These are phyloP conservation scores for Stichodactyla helianthus DNA, from an alignment of 64 coral and sea anemone genomes.

Conservation along the genomic window DNA sequence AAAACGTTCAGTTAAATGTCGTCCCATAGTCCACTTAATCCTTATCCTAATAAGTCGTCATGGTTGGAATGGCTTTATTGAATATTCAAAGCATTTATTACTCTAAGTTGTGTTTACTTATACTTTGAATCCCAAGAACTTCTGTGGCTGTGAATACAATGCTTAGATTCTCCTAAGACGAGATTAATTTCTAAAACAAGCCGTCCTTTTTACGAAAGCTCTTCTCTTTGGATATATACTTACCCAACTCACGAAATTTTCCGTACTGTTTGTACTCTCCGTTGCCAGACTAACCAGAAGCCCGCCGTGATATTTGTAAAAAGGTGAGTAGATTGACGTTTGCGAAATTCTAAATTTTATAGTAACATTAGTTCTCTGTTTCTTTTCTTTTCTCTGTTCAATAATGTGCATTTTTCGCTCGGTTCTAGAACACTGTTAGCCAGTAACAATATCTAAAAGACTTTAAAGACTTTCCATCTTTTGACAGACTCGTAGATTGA, in stretches of 20 bases:
- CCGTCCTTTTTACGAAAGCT: too few relatives aligned
- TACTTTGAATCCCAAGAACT: neutral
- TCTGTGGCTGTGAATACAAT: neutral
- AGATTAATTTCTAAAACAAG: neutral
- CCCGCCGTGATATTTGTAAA: neutral
- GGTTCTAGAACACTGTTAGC: too few relatives aligned
- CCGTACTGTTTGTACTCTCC: neutral
- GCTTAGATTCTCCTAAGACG: neutral
- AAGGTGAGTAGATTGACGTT: neutral
- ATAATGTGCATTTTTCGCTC: too few relatives aligned
- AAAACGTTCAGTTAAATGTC: neutral
- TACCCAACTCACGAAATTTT: neutral
- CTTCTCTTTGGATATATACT: too few relatives aligned
- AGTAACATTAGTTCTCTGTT: too few relatives aligned
- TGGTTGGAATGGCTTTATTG: neutral
- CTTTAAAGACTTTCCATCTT: too few relatives aligned
- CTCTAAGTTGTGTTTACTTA: neutral
- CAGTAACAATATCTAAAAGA: too few relatives aligned
- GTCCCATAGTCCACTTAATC: neutral
- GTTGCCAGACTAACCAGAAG: neutral
- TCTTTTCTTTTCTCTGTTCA: too few relatives aligned
- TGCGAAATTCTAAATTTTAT: too few relatives aligned
- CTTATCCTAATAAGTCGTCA: neutral
- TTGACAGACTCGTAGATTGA: too few relatives aligned
- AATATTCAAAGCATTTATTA: constrained; percentile 8